Base-by-base conservation (phyloP, 2,113 vertebrate species). In the Hyla sarda region DNA sequence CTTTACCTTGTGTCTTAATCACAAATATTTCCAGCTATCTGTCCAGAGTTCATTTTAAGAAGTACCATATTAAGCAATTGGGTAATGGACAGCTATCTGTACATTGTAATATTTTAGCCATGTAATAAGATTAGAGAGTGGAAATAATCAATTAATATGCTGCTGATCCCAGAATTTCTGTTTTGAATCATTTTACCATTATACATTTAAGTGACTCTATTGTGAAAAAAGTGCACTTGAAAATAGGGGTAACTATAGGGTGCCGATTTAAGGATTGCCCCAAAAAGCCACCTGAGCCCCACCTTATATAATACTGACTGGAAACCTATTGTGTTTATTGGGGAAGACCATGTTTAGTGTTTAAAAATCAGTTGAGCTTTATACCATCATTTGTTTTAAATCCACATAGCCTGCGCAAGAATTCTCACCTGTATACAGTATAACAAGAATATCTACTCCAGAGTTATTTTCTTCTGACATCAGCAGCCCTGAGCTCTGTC, bases 1-100 rank as follows among this genome's bases (percentile, higher is more conserved):
- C 34, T 23, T 71, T 41, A 71, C 32, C 67, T 71, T 71, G 67
- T 71, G 67, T 37, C 67, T 71, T 71, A 71, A 71, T 71, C 67
- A 71, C 23, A 67, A 71, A 37, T 41, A 71, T 71, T 71, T 71
- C 32, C 17, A 37, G 34, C 67, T 34, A 71, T 71, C 67, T 71
- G 67, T 41, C 32, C 34, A 71, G 19, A 71, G 21, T 71, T 41
- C 19, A 71, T 71, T 71, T 71, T 37, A 17, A 21, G 3, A 34
- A 23, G 67, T 23, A 41, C 41, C 19, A 37, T 41, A 41, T 71
- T 41, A 71, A 71, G 32, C 67, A 71, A 41, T 12, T 23, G 19
- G 32, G 8, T 41, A 41, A 11, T 71, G 21, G 23, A 71, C 67
- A 71, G 67, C 67, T n/a, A n/a, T n/a, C n/a, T 41, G 34, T 17